Evolutionary conservation across 1,140 invertebrate species (phyloP), one percentile per base, ranked within the genome.

Genomic region (Campodea augens): DNA sequence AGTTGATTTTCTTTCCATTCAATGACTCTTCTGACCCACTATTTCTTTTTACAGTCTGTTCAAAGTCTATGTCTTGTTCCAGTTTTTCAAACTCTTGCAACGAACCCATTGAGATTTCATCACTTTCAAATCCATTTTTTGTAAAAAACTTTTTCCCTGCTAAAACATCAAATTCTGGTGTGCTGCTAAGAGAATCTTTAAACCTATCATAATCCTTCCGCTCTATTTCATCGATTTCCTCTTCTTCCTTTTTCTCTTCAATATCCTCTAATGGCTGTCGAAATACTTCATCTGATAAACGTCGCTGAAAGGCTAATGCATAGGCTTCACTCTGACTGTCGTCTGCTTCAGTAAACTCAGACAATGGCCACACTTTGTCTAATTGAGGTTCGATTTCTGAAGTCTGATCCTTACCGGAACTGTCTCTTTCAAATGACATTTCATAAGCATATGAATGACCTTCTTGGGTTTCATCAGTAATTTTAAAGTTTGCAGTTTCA

Each of bases 51-150:
- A 49, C 38, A 38, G 57, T 54, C 10, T 53, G 47, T 32, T 46
- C 57, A 24, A 78, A 59, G 0, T 72, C 74, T 43, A 85, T 73
- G 0, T 83, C 77, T 54, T 73, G 75, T 63, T 96, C 90, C 4
- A 95, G 61, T 44, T 78, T 76, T 66, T 93, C 89, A 66, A 95
- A 95, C 60, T 96, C 90, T 61, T 91, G 87, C 46, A 93, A 66
- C 5, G 88, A 93, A 45, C 78, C 86, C 56, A 92, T 75, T 0
- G 88, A 93, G 20, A 89, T 68, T 61, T 89, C 83, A 61, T 93
- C 89, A 58, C 87, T 79, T 53, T 92, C 89, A n/a, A n/a, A n/a
- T 3, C 80, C 74, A 45, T 75, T 73, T 53, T 73, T 72, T 1
- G 75, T 75, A 54, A 85, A 81, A 58, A 78, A 84, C 53, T 78